phyloP scores from a whole-genome alignment of 1,140 invertebrate species.

The Drosophila burlai region DNA sequence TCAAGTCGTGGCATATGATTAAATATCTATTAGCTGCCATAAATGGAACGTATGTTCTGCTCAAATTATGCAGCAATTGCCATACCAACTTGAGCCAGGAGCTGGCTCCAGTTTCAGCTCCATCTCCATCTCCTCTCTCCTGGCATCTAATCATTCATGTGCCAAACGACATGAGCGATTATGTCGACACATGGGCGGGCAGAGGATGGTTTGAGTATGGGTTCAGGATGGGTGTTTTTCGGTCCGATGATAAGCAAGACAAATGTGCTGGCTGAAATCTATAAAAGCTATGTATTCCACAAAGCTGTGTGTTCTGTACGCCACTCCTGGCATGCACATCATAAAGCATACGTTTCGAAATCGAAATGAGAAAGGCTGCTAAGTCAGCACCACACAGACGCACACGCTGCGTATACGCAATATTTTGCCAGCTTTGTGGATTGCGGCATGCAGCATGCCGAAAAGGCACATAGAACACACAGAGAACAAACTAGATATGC shows the following conservation, averaged over 20 bases:
- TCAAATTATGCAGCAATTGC: conserved; percentile 68
- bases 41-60: conserved; percentile 51
- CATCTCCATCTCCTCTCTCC: conserved; percentile 2
- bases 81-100: conserved; percentile 22
- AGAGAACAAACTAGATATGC: neutral
- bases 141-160: conserved; percentile 75
- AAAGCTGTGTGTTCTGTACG: conserved; percentile 33
- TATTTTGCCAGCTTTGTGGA: conserved; percentile 63
- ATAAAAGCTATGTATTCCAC: conserved; percentile 61
- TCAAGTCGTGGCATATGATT: conserved; percentile 42
- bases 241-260: conserved; percentile 70
- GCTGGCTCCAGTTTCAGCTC: neutral
- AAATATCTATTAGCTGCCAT: conserved; percentile 72
- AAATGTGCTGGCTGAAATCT: conserved; percentile 77
- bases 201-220: neutral
- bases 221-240: neutral
- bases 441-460: conserved; percentile 43
- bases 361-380: conserved; percentile 61
- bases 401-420: conserved; percentile 62
- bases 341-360: conserved; percentile 70
- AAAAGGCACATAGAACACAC: conserved; percentile 14
- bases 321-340: conserved; percentile 59
- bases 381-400: conserved; percentile 54
- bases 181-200: conserved; percentile 55
- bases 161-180: conserved; percentile 80